Base-by-base conservation (phyloP, 2,888 invertebrate genomes). In the Phortica okadai region DNA sequence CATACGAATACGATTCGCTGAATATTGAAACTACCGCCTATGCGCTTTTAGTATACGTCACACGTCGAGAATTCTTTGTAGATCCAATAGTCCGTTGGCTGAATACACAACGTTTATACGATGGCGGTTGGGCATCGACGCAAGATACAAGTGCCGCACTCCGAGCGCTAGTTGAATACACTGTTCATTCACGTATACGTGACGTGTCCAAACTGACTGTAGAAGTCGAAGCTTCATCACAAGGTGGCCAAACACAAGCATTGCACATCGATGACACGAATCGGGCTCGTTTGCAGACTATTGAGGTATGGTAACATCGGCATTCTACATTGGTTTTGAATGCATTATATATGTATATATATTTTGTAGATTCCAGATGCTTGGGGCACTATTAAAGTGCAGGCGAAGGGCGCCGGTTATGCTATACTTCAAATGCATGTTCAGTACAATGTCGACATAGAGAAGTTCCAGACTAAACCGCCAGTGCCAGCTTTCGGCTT, bases 21-120 rank as follows among this genome's bases (percentile, higher is more conserved):
- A 98, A 98, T 90, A 95, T 98, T 67, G 98, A 98, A 88, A 95
- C 98, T 0, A 99, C 98, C 0, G 96, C 98, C 0, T 98, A 98
- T 90, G 98, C 97, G 0, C 92, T 99, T 72, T 92, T 99, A 84
- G 96, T 97, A 0, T 97, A 97, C 89, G 97, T 97, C 79, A 96
- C 96, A 45, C 93, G 97, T 21, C 95, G 97, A 90, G 97, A 97
- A 88, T 92, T 94, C 74, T 94, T 95, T 84, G 94, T 96, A 77
- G 97, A 97, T 87, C 94, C 95, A 2, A 97, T 98, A 82, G 97
- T 97, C 10, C 95, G 96, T 90, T 98, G 98, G 98, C 92, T 98
- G 62, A 98, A 97, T 90, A 93, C 97, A 0, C 97, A 97, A 90
- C 93, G 98, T 74, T 92, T 97, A 6, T 94, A 95, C 3, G 97